phyloP scores from a whole-genome alignment of 2,113 vertebrate genomes.

The Vidua chalybeata region DNA sequence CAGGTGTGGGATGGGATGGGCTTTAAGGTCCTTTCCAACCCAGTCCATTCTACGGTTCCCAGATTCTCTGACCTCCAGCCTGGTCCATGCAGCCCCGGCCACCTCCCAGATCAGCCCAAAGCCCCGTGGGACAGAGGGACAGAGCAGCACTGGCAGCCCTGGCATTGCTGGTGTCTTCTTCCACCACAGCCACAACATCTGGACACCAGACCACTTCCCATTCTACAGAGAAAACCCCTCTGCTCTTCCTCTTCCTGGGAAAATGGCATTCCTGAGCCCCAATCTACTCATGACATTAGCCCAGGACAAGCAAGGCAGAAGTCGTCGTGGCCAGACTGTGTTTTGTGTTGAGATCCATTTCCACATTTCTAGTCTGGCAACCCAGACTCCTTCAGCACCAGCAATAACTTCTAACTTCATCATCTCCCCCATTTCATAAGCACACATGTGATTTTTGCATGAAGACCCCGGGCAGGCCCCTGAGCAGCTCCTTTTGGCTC shows the following conservation, averaged over 20 bases:
- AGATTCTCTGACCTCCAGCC: not conserved
- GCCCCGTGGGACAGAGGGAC: not conserved
- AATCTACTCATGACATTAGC: not conserved
- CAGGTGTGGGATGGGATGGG: rapidly evolving
- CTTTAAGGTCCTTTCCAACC: not conserved
- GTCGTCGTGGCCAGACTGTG: rapidly evolving
- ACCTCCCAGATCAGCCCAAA: not conserved
- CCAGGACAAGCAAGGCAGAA: not conserved
- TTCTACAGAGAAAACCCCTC: not conserved
- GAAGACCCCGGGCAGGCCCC: not conserved
- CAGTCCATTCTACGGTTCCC: not conserved
- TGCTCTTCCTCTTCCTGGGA: not conserved
- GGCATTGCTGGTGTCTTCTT: not conserved
- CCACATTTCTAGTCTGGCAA: not conserved
- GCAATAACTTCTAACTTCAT: not conserved
- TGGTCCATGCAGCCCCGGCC: rapidly evolving
- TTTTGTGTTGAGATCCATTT: not conserved
- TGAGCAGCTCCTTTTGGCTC: not conserved
- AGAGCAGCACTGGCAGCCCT: not conserved
- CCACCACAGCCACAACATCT: not conserved
- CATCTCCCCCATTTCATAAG: not conserved
- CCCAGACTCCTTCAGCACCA: not conserved
- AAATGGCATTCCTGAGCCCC: not conserved
- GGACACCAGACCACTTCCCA: not conserved
- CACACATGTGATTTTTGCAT: not conserved